Evolutionary conservation across 2,113 vertebrate species (phyloP), one percentile per base, ranked within the genome.

Genomic region (Odobenus rosmarus): DNA sequence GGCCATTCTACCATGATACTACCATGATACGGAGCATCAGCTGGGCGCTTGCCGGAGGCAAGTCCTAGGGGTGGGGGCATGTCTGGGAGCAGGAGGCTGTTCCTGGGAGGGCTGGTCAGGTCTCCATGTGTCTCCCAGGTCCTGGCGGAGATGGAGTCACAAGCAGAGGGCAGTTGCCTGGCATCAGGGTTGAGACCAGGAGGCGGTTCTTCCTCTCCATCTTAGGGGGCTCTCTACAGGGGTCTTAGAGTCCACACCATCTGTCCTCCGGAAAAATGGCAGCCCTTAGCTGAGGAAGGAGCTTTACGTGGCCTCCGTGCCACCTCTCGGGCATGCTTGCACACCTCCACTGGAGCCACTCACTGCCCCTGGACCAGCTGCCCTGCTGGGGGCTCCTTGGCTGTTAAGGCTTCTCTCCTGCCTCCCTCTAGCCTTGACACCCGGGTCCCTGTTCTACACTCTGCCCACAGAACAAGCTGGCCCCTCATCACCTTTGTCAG

Each of bases 11-110:
- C 64, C 33, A 4, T 39, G 39, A 39, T 39, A 39, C 39, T 39
- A 39, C 39, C 39, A 39, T 39, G 39, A 39, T 39, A 39, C 39
- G 39, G 11, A 18, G 31, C 31, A 57, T 8, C 49, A 7, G 18
- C 33, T 14, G 5, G 24, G 39, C 24, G 9, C 46, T 90, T 36
- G n/a, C 18, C 55, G 14, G 21, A 26, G 33, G 77, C 31, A 31
- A 31, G 3, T 10, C 19, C 18, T 0, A 15, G n/a, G 28, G 7
- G 10, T 55, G 18, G 6, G 42, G 42, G 4, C 12, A 2, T 33
- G 7, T 64, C 49, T 28, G 19, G 19, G 18, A 57, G 24, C 23
- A 33, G 74, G 69, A 69, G n/a, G 39, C 51, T 26, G 39, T 28
- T 85, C 61, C 51, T 9, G 5, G 31, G 57, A 76, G 76, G 33